These are phyloP conservation scores for Drosophila nigricruria DNA, from an alignment of 2,888 invertebrate genomes.

Conservation along the genomic window DNA sequence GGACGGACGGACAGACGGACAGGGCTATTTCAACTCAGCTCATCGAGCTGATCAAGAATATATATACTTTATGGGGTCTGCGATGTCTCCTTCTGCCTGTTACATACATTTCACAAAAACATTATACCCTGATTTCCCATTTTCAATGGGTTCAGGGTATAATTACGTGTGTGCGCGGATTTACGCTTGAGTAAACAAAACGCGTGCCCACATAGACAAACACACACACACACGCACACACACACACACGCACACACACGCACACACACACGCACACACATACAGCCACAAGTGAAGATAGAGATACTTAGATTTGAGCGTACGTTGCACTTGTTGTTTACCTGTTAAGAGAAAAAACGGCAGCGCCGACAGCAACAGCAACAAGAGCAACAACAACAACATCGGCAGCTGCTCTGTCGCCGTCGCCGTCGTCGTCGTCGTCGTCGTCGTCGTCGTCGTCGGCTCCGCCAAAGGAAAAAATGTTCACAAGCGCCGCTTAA, in stretches of 20 bases:
- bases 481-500: slow-evolving; percentile 81
- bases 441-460: slow-evolving; percentile 45
- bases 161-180: slow-evolving; percentile 78
- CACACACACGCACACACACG: not conserved
- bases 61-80: no score
- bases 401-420: slow-evolving; percentile 36
- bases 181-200: slow-evolving; percentile 77
- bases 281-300: slow-evolving; percentile 27
- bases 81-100: no score
- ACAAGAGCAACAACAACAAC: slow-evolving; percentile 19
- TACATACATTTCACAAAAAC: no score
- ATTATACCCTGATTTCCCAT: no score
- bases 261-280: not conserved
- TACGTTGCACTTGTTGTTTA: slow-evolving; percentile 79
- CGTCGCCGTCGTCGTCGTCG: slow-evolving; percentile 9
- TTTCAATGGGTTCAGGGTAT: no score
- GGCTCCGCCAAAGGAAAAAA: slow-evolving; percentile 75
- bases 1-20: no score
- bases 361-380: slow-evolving; percentile 52
- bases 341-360: slow-evolving; percentile 65
- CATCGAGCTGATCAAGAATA: no score
- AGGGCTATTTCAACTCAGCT: no score
- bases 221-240: slow-evolving; percentile 11
- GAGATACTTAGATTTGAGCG: slow-evolving; percentile 60
- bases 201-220: slow-evolving; percentile 58